phyloP scores from a whole-genome alignment of 2,113 vertebrate species.

The Thinocorus orbignyianus region DNA sequence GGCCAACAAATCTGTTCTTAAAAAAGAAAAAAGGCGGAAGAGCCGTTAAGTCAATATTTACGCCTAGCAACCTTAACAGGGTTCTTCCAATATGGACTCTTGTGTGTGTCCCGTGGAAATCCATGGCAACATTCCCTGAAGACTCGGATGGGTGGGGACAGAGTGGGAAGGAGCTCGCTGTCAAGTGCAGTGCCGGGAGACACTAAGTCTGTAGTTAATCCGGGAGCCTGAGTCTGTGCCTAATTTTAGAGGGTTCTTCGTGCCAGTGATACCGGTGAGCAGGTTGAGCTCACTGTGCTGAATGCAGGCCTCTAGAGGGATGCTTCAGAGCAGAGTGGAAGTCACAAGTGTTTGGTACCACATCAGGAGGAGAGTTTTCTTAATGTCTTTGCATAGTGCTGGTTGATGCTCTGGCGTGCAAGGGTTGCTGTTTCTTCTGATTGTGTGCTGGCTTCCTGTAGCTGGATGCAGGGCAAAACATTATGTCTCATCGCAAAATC shows the following conservation, averaged over 20 bases:
- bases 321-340: not conserved
- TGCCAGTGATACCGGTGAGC: not conserved
- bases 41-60: constrained; percentile 69
- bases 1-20: constrained; percentile 63
- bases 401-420: not conserved
- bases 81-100: constrained; percentile 60
- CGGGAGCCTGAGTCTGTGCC: not conserved
- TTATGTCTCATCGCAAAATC: not conserved
- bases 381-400: not conserved
- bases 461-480: not conserved
- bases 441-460: not conserved
- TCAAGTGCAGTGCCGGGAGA: not conserved
- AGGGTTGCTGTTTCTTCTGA: not conserved
- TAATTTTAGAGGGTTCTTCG: not conserved
- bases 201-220: not conserved
- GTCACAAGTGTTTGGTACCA: not conserved
- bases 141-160: not conserved
- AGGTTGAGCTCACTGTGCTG: not conserved
- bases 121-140: constrained; percentile 43
- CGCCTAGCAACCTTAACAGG: constrained; percentile 61
- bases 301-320: not conserved
- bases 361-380: not conserved
- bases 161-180: constrained; percentile 11
- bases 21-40: constrained; percentile 68
- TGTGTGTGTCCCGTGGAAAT: constrained; percentile 54